Conservation (phyloP, 2,113 vertebrate genomes). For the Phasianus colchicus region DNA sequence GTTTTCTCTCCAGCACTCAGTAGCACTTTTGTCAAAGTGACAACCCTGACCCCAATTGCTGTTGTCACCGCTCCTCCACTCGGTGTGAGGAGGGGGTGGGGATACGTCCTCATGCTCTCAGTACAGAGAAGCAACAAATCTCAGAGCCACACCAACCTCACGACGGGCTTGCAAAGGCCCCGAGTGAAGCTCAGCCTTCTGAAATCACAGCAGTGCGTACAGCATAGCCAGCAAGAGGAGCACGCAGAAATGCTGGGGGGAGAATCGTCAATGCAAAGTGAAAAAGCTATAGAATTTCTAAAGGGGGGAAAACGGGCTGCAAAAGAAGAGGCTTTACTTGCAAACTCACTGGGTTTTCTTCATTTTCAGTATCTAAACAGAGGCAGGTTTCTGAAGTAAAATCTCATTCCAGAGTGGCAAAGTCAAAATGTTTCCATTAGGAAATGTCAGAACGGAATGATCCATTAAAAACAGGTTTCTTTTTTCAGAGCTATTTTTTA, state of each 20-base stretch:
- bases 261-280: neutral
- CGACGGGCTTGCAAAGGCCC: neutral
- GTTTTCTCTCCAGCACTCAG: neutral
- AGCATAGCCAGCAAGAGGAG: neutral
- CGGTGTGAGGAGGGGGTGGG: rapidly evolving
- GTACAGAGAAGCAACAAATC: neutral
- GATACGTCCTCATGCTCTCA: neutral
- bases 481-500: neutral
- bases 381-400: neutral
- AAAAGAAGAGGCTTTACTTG: neutral
- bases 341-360: neutral
- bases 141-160: neutral
- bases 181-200: neutral
- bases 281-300: neutral
- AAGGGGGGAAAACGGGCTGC: neutral
- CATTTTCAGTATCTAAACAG: neutral
- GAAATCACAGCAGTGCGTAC: rapidly evolving
- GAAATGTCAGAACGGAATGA: neutral
- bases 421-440: slow-evolving; percentile 11
- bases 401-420: neutral
- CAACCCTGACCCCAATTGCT: neutral
- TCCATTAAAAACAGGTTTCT: neutral
- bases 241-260: neutral
- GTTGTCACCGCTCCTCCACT: neutral
- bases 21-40: neutral